Base-by-base conservation (phyloP, 2,797 vertebrate species). In the Poeciliopsis paucimaculata region DNA sequence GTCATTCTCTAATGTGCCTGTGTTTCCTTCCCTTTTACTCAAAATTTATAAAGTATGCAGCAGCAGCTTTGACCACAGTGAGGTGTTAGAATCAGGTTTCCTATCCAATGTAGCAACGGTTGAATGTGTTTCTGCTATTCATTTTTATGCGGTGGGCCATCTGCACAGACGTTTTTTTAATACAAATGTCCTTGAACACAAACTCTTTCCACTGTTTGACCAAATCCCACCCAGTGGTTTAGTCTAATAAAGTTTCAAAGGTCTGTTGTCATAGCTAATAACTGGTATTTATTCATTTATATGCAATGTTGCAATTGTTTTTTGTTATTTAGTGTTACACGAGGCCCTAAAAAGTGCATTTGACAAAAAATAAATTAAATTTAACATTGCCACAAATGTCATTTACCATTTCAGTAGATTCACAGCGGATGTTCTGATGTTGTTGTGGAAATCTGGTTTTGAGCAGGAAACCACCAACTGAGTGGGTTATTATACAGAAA, bases 21-120 rank as follows among this genome's bases (percentile, higher is more conserved):
- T 66, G 46, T 13, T 76, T 70, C 62, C 46, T 77, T 68, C 46
- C 46, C 34, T 41, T 68, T 77, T 34, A 15, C 57, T 26, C 75
- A 26, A 3, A 16, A 8, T 2, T 76, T 15, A 34, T 8, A 34
- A 7, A 64, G 11, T 2, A 5, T 0, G 0, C 41, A 45, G 36
- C 0, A n/a, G 4, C 2, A 39, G 47, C 47, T 73, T 15, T 53
- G 5, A 73, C 74, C 49, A 11, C 49, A 62, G 28, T 16, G 6
- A 26, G 13, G 18, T 51, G 28, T 23, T 12, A 36, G 41, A 10
- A 0, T 31, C 10, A 60, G n/a, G 23, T 46, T 46, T 9, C 3
- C 74, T 76, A 10, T 41, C 49, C 47, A 51, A 18, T 18, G 28
- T 18, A 51, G 72, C 11, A 26, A 73, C 31, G 20, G 2, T 20